Percentiles rank a stretch among this genome's conserved stretches.
These are phyloP conservation scores for Parazoanthus atlanticus DNA, from an alignment of 92 coral and sea anemone species.

Conservation along the genomic window DNA sequence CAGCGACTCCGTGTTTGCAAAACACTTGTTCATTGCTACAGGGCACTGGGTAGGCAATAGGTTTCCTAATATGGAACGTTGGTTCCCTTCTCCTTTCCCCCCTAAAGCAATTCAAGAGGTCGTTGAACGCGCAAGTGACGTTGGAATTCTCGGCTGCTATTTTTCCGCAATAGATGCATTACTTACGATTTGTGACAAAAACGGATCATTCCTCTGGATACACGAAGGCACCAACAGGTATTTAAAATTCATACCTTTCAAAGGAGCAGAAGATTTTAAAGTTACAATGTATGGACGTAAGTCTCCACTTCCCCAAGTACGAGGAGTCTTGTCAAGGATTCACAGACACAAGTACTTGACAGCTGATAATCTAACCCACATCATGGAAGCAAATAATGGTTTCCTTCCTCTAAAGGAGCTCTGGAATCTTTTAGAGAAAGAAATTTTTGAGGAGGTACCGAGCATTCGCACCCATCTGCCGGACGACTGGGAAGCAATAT, in stretches of 20 bases:
- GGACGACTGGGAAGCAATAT: constrained; percentile 34
- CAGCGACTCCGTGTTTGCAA: neutral
- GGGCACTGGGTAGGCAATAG: constrained; percentile 60
- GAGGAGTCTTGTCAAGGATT: constrained; percentile 47
- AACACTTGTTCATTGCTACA: constrained; percentile 41
- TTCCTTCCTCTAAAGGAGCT: constrained; percentile 54
- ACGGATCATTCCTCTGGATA: constrained; percentile 22
- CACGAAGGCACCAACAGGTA: neutral
- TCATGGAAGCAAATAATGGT: constrained; percentile 46
- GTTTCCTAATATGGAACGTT: constrained; percentile 41
- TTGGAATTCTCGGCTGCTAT: constrained; percentile 52
- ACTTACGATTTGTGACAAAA: constrained; percentile 40
- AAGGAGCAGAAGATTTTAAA: constrained; percentile 47
- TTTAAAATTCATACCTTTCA: constrained; percentile 35
- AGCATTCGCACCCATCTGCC: constrained; percentile 43
- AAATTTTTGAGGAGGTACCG: constrained; percentile 56
- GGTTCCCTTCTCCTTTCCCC: constrained; percentile 56
- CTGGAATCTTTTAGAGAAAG: constrained; percentile 57
- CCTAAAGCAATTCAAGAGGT: constrained; percentile 28
- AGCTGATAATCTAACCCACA: constrained; percentile 12
- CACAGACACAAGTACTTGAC: constrained; percentile 43
- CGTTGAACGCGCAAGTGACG: constrained; percentile 19
- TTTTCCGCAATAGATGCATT: constrained; percentile 51
- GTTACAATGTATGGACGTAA: constrained; percentile 57
- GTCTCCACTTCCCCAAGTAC: constrained; percentile 47